These are phyloP conservation scores for Cephus sareptanus DNA, from an alignment of 2,888 invertebrate species.

Conservation along the genomic window DNA sequence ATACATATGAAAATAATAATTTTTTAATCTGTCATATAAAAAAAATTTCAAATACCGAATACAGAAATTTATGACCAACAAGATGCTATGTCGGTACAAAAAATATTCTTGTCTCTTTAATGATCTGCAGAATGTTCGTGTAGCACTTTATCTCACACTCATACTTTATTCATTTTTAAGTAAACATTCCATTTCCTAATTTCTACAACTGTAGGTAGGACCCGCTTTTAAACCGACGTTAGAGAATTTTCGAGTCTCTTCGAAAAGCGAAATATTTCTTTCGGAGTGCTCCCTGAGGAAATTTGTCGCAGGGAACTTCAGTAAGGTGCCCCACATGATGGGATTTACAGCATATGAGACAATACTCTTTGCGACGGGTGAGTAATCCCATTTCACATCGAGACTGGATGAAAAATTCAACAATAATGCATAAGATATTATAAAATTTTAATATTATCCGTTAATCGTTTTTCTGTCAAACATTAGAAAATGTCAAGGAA, in stretches of 20 bases:
- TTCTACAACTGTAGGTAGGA: conserved; percentile 53
- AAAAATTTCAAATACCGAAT: background rate
- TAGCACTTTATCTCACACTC: background rate
- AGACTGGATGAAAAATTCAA: background rate
- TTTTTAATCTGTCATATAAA: too few species aligned
- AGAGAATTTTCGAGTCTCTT: conserved; percentile 63
- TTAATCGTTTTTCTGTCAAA: background rate
- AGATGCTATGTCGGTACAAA: background rate
- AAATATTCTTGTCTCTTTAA: background rate
- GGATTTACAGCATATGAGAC: conserved; percentile 68
- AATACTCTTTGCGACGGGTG: background rate
- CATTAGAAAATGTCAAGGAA: background rate
- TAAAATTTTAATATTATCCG: background rate
- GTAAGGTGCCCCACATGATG: conserved; percentile 67
- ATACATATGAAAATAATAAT: too few species aligned
- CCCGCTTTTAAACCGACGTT: conserved; percentile 69
- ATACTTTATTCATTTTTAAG: background rate
- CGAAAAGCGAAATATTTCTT: conserved; percentile 67
- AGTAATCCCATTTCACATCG: background rate
- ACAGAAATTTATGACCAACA: background rate
- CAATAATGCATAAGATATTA: background rate
- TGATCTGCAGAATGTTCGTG: background rate
- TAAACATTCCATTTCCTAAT: background rate
- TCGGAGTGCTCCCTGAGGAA: conserved; percentile 63
- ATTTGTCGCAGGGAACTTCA: conserved; percentile 64